Evolutionary conservation across 2,113 vertebrate species (phyloP).

Genomic region (Sphaerodactylus townsendi): DNA sequence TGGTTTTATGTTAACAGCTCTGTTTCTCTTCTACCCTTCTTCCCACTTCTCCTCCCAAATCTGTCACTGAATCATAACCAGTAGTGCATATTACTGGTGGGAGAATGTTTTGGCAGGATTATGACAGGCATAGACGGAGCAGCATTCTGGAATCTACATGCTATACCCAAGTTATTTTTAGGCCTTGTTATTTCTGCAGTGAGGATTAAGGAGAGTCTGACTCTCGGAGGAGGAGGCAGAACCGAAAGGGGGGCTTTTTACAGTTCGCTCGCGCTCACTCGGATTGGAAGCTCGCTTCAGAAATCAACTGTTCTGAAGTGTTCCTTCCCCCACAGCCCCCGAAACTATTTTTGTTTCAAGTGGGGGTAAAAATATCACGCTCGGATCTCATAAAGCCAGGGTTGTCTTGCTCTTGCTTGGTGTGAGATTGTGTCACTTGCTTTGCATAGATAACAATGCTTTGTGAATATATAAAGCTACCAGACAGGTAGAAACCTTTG

Average conservation of each 20-base stretch:
- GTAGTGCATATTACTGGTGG: conserved; percentile 3
- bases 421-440: too few species aligned
- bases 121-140: neutral
- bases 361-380: neutral
- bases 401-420: neutral
- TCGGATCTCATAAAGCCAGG: neutral
- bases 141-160: neutral
- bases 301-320: conserved; percentile 1
- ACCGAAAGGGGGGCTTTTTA: conserved; percentile 2
- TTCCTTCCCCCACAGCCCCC: neutral
- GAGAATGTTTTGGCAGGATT: conserved; percentile 26
- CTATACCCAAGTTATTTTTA: conserved; percentile 19
- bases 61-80: neutral
- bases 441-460: neutral
- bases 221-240: neutral
- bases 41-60: neutral
- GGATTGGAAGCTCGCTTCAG: neutral
- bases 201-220: neutral
- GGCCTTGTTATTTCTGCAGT: conserved; percentile 4
- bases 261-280: neutral
- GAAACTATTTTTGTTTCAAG: neutral
- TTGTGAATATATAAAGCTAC: neutral
- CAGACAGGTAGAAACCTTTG: too few species aligned
- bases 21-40: neutral
- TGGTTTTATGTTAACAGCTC: neutral